Evolutionary conservation across 2,113 vertebrate species (phyloP).

Genomic region (Sphyrna mokarran): DNA sequence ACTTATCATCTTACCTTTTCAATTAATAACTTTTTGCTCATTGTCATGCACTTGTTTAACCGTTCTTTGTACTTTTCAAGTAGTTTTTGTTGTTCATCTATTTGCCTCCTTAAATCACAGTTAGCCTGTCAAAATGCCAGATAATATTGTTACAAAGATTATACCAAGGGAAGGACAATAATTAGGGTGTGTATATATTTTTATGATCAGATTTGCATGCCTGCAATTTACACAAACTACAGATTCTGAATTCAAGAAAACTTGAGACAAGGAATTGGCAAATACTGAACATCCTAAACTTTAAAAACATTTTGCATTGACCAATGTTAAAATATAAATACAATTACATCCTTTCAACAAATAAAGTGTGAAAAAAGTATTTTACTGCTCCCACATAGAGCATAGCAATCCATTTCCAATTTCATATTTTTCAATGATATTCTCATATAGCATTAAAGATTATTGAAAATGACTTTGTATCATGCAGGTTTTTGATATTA

Average conservation of each 20-base stretch:
- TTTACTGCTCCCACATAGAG: not conserved
- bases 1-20: constrained; percentile 73
- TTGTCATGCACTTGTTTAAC: constrained; percentile 98
- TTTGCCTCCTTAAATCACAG: constrained; percentile 98
- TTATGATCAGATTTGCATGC: not conserved
- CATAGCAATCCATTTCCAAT: not conserved
- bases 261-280: too few relatives aligned
- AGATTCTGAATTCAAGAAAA: not conserved
- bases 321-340: not conserved
- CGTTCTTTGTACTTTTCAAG: constrained; percentile 99
- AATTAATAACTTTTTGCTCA: constrained; percentile 99
- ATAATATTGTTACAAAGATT: not conserved
- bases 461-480: not conserved
- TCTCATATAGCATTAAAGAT: not conserved
- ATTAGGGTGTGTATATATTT: not conserved
- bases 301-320: not conserved
- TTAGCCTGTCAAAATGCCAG: constrained; percentile 68
- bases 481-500: not conserved
- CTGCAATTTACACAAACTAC: not conserved
- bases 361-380: not conserved
- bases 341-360: not conserved
- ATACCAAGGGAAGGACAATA: not conserved
- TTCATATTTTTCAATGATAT: not conserved
- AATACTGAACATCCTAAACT: not conserved
- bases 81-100: constrained; percentile 99